Evolutionary conservation across 2,797 vertebrate genomes (phyloP).

Genomic region (Crocodylus rhombifer): DNA sequence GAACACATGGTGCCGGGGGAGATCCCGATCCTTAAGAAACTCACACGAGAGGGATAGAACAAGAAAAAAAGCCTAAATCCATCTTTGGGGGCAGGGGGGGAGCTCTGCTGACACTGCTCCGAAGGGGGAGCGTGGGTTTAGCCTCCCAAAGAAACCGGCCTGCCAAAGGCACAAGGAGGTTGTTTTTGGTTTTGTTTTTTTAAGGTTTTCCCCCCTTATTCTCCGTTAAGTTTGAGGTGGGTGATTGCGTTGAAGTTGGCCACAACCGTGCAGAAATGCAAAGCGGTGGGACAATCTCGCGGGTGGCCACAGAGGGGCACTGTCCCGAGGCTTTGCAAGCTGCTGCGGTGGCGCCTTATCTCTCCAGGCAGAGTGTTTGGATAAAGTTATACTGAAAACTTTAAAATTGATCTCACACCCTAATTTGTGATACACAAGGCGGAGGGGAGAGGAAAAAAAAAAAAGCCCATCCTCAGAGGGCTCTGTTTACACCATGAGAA

Average conservation of each 20-base stretch:
- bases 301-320: conserved; percentile 90
- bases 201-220: not conserved
- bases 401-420: conserved; percentile 80
- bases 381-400: conserved; percentile 85
- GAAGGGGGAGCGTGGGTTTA: conserved; percentile 71
- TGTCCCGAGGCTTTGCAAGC: conserved; percentile 78
- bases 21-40: conserved; percentile 76
- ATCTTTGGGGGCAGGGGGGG: conserved; percentile 69
- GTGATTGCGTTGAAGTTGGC: conserved; percentile 75
- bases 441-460: conserved; percentile 1
- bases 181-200: conserved; percentile 57
- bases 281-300: conserved; percentile 69
- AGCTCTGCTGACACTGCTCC: conserved; percentile 75
- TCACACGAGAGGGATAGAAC: conserved; percentile 74
- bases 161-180: conserved; percentile 67
- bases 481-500: conserved; percentile 71
- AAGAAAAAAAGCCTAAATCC: conserved; percentile 73
- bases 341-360: conserved; percentile 50
- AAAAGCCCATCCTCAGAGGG: conserved; percentile 64
- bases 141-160: conserved; percentile 42
- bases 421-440: conserved; percentile 70
- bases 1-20: conserved; percentile 81
- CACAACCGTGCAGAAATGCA: conserved; percentile 7
- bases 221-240: conserved; percentile 80
- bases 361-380: conserved; percentile 57